Conservation (phyloP, 2,113 vertebrate species). For the Cryptomyrus ogoouensis region DNA sequence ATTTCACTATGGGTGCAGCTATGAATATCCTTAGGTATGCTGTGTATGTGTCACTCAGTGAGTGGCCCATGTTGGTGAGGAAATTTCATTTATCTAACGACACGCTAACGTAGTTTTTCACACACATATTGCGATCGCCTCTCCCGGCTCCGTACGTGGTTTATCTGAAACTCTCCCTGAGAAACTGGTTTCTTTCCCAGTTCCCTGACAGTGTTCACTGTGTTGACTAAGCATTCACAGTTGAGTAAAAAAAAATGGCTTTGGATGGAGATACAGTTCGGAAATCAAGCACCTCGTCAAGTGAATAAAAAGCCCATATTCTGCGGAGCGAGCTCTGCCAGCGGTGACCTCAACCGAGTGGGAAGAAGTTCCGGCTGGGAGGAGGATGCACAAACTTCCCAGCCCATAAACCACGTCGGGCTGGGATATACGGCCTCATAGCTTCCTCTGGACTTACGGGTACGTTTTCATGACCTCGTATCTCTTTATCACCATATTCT, state of each 20-base stretch:
- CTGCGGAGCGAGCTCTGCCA: neutral
- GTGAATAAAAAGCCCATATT: neutral
- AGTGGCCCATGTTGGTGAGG: neutral
- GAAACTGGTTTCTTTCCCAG: neutral
- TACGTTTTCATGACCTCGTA: neutral
- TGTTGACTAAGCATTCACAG: conserved; percentile 8
- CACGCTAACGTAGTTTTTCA: neutral
- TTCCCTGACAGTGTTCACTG: neutral
- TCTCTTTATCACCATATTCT: neutral
- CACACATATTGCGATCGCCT: neutral
- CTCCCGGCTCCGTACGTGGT: neutral
- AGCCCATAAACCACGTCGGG: neutral
- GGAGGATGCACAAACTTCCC: neutral
- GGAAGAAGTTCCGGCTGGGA: neutral
- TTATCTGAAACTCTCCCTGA: neutral
- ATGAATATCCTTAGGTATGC: neutral
- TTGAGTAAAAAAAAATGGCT: neutral
- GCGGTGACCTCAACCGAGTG: neutral
- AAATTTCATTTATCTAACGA: neutral
- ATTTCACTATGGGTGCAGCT: neutral
- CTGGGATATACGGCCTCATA: neutral
- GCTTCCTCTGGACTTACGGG: neutral
- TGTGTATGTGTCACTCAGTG: neutral
- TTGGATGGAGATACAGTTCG: neutral
- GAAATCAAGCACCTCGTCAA: neutral